Evolutionary conservation across 2,797 vertebrate genomes (phyloP).

Genomic region (Pantherophis alleghaniensis): DNA sequence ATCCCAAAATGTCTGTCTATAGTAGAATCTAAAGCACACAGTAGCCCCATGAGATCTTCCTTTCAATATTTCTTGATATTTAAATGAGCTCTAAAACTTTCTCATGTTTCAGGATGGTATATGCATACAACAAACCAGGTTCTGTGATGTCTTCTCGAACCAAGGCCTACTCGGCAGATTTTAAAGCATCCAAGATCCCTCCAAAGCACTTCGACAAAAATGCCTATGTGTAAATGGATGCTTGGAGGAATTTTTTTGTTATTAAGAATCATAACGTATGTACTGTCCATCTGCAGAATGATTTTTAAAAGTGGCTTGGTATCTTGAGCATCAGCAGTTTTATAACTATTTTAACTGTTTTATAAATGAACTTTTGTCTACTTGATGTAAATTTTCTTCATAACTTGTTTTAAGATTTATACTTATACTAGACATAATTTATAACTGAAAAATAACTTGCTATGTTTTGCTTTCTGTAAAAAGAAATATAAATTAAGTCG

Average conservation of each 20-base stretch:
- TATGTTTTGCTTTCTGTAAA: conserved; percentile 67
- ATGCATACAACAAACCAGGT: conserved; percentile 76
- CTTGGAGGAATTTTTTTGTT: conserved; percentile 24
- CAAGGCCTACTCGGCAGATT: conserved; percentile 74
- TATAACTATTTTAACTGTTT: conserved; percentile 46
- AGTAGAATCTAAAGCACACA: not conserved
- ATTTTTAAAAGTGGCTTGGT: conserved; percentile 44
- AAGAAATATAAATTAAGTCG: conserved; percentile 52
- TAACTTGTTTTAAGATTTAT: conserved; percentile 58
- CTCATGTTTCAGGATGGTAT: conserved; percentile 68
- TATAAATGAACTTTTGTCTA: conserved; percentile 56
- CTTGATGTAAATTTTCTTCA: conserved; percentile 63
- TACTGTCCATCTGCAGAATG: conserved; percentile 55
- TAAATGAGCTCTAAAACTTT: conserved; percentile 10
- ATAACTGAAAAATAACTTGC: conserved; percentile 68
- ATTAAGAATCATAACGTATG: conserved; percentile 42
- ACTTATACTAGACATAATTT: conserved; percentile 64
- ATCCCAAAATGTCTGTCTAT: not conserved
- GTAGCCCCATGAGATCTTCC: not conserved
- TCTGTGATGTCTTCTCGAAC: conserved; percentile 79
- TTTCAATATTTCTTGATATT: not conserved
- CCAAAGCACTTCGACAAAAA: conserved; percentile 95
- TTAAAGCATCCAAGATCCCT: conserved; percentile 69
- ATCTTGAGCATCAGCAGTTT: conserved; percentile 50
- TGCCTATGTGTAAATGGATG: conserved; percentile 80